Evolutionary conservation across 2,113 vertebrate species (phyloP).

Genomic region (Corydoras maculifer): DNA sequence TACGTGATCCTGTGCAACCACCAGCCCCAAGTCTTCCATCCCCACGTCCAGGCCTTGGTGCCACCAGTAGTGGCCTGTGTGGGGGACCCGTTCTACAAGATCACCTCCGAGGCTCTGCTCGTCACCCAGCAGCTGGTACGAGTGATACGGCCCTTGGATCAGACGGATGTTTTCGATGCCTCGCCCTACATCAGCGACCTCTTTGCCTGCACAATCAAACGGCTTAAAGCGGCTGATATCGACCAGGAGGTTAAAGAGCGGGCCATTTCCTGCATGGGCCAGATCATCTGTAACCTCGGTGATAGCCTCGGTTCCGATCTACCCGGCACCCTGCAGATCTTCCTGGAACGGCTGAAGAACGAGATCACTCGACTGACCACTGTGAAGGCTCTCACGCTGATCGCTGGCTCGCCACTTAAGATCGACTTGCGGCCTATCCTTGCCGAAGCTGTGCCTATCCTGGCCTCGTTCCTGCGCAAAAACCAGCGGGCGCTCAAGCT

Average conservation of each 20-base stretch:
- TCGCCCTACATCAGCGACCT: conserved; percentile 91
- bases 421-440: conserved; percentile 90
- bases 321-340: conserved; percentile 90
- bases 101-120: conserved; percentile 94
- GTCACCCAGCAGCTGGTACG: conserved; percentile 97
- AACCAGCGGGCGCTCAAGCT: conserved; percentile 95
- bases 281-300: conserved; percentile 96
- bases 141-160: conserved; percentile 92
- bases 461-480: conserved; percentile 95
- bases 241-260: conserved; percentile 98
- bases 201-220: conserved; percentile 91
- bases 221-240: conserved; percentile 95
- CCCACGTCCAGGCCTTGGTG: conserved; percentile 89
- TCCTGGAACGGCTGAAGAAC: conserved; percentile 93
- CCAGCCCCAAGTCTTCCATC: conserved; percentile 92
- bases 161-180: conserved; percentile 85
- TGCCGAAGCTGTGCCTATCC: conserved; percentile 91
- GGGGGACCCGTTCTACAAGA: conserved; percentile 98
- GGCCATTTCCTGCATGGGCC: conserved; percentile 97
- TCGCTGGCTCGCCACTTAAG: conserved; percentile 89
- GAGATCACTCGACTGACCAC: conserved; percentile 96
- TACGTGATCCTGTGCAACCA: conserved; percentile 96
- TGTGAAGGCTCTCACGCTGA: conserved; percentile 89
- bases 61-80: conserved; percentile 94
- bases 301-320: conserved; percentile 89